These are phyloP conservation scores for Alces alces DNA, from an alignment of 2,113 vertebrate genomes.

Conservation along the genomic window DNA sequence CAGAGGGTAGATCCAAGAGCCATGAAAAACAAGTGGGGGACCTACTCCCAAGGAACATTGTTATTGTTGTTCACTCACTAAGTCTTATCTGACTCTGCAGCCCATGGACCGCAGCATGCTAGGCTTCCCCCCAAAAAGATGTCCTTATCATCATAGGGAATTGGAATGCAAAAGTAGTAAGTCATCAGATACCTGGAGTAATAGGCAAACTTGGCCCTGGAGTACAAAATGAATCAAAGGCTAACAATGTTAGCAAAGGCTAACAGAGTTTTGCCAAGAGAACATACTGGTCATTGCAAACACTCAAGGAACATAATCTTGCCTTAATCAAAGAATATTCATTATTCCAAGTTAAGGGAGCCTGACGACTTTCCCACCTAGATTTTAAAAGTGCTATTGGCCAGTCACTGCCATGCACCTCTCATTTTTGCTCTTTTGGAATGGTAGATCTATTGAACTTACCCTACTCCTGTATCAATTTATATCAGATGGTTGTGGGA, in stretches of 20 bases:
- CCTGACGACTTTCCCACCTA: background rate
- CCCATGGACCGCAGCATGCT: background rate
- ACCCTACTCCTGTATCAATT: background rate
- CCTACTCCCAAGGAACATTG: background rate
- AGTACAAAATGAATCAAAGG: background rate
- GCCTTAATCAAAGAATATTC: background rate
- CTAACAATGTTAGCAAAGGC: background rate
- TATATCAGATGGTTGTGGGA: background rate
- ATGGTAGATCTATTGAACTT: background rate
- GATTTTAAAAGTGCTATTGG: background rate
- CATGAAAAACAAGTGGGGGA: background rate
- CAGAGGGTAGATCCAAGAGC: background rate
- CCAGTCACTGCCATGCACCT: background rate
- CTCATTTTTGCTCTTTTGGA: background rate
- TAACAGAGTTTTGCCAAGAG: background rate
- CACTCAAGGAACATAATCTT: background rate
- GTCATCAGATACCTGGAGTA: background rate
- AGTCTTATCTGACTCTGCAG: background rate
- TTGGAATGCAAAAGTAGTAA: background rate
- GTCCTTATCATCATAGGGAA: background rate
- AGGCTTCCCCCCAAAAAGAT: rapidly evolving
- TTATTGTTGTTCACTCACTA: background rate
- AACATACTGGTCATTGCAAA: background rate
- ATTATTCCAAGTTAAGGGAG: background rate
- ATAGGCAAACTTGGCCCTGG: background rate